phyloP scores from a whole-genome alignment of 2,797 vertebrate genomes.

The Rhabdophis nuchalis region DNA sequence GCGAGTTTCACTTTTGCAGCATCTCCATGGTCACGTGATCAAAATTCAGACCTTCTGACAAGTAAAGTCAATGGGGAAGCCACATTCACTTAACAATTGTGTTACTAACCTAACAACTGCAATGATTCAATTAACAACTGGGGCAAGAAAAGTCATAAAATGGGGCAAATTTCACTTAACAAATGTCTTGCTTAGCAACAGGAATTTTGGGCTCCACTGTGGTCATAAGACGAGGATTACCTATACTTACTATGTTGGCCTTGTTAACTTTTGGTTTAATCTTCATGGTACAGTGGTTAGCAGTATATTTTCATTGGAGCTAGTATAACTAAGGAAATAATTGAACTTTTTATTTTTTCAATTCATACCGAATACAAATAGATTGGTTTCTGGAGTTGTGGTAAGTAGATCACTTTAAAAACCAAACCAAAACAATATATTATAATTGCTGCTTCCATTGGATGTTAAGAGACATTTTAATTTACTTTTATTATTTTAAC shows the following conservation, averaged over 20 bases:
- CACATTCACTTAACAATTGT: background rate
- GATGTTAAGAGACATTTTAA: background rate
- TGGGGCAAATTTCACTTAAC: background rate
- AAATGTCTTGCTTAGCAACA: background rate
- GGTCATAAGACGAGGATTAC: background rate
- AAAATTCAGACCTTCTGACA: background rate
- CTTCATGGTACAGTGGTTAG: background rate
- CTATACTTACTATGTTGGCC: background rate
- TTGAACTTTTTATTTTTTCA: background rate
- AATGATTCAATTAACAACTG: background rate
- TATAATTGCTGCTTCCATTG: background rate
- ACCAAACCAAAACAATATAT: background rate
- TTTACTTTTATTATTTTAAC: background rate
- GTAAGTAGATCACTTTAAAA: background rate
- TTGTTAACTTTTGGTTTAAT: background rate
- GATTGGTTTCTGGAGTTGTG: background rate
- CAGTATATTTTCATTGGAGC: background rate
- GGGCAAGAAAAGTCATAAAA: background rate
- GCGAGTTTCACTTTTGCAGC: background rate
- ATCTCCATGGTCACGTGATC: background rate
- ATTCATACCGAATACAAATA: background rate
- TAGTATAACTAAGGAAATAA: background rate
- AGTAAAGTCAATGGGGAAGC: background rate
- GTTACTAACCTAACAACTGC: background rate
- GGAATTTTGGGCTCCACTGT: background rate